Conservation (phyloP, 1,140 invertebrate genomes). For the Cecropterus lyciades region DNA sequence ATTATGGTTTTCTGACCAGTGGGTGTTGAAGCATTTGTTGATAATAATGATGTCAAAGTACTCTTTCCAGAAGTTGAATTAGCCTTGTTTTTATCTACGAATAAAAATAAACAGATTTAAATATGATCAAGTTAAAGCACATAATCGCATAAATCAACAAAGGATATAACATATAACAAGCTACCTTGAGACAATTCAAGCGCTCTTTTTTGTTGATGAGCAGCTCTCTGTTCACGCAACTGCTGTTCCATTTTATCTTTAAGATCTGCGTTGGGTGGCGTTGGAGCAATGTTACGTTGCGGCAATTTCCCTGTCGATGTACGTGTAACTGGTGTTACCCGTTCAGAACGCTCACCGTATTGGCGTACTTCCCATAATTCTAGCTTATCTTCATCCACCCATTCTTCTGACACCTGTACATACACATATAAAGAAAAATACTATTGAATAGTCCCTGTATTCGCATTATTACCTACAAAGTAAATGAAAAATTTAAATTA, state of each 20-base stretch:
- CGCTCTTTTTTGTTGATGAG: constrained; percentile 93
- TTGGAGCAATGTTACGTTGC: constrained; percentile 79
- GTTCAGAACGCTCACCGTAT: constrained; percentile 93
- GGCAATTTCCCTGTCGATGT: constrained; percentile 89
- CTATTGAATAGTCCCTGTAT: neutral
- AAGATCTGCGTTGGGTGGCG: constrained; percentile 88
- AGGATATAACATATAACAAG: neutral
- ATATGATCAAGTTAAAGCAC: too few species aligned
- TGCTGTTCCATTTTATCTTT: constrained; percentile 97
- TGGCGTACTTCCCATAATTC: constrained; percentile 99
- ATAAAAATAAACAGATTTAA: neutral
- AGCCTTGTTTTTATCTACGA: constrained; percentile 74
- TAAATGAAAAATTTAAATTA: too few species aligned
- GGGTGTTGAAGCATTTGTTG: constrained; percentile 83
- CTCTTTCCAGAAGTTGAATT: constrained; percentile 86
- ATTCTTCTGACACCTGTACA: constrained; percentile 92
- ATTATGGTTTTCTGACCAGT: constrained; percentile 88
- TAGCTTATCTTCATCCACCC: constrained; percentile 97
- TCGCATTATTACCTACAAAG: too few species aligned
- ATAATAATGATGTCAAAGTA: constrained; percentile 88
- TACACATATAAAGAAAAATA: neutral
- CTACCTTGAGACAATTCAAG: constrained; percentile 85
- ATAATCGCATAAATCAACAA: constrained; percentile 1
- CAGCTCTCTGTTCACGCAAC: constrained; percentile 92
- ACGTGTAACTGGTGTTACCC: constrained; percentile 88